Evolutionary conservation across 1,140 invertebrate genomes (phyloP), one percentile per base, ranked within the genome.

Genomic region (Drosophila elegans): DNA sequence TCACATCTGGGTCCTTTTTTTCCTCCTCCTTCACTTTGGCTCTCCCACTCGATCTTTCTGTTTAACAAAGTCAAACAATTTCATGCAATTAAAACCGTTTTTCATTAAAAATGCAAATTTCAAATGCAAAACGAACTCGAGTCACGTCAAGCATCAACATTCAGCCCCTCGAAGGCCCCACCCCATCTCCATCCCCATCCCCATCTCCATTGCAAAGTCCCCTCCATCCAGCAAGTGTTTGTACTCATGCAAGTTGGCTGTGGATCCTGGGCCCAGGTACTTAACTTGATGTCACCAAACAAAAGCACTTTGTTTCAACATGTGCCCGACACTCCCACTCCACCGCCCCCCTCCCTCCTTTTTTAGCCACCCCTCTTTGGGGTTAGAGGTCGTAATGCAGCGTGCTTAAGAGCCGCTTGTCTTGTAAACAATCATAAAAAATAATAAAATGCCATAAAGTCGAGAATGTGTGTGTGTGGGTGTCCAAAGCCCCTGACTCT

Each of bases 101-200:
- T 88, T 88, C 83, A 88, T 88, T 88, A 88, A 88, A 88, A 88
- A 88, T 88, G 83, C 84, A 88, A 88, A 88, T 88, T 89, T 89
- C 73, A 88, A 88, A 88, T 89, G 83, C 67, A 88, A 89, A 89
- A 80, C 80, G 76, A 77, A 89, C 84, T 88, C 80, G 57, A 88
- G 83, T 80, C 83, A 89, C 83, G 84, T 88, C 84, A 89, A 79
- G 83, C 74, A 85, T 82, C 83, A 74, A 49, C 66, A 48, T 56
- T 61, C 53, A 10, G 38, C 36, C 29, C 41, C 51, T 36, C 61
- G 49, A 74, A 66, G 21, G 29, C 6, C 29, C 29, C 0, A 6
- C 29, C 42, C 38, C 16, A 21, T 21, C 16, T 1, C 16, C 16
- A 21, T 21, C 16, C 12, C 32, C 11, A 3, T n/a, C n/a, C n/a